Conservation (phyloP, 2,888 invertebrate genomes). For the Leucoma salicis region DNA sequence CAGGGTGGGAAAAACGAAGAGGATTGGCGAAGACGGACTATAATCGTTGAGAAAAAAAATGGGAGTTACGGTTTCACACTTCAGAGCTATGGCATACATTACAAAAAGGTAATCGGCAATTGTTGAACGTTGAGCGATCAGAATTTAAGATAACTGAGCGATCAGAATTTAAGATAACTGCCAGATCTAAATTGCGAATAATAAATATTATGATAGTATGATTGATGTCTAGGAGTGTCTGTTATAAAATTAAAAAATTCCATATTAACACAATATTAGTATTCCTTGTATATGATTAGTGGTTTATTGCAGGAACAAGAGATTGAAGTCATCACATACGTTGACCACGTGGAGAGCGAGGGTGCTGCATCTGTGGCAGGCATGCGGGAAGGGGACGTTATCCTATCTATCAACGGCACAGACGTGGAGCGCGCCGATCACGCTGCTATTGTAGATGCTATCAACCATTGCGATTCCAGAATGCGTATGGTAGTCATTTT, state of each 20-base stretch:
- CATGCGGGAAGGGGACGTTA: slow-evolving; percentile 98
- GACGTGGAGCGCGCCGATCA: slow-evolving; percentile 98
- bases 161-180: too few relatives aligned
- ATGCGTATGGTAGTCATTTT: slow-evolving; percentile 98
- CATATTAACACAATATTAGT: not conserved
- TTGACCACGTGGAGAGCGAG: slow-evolving; percentile 96
- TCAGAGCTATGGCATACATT: slow-evolving; percentile 98
- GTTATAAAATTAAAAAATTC: too few relatives aligned
- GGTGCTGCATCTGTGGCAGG: slow-evolving; percentile 96
- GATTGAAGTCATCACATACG: slow-evolving; percentile 98
- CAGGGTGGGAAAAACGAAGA: slow-evolving; percentile 82
- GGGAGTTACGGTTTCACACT: slow-evolving; percentile 97
- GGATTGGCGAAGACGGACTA: slow-evolving; percentile 93
- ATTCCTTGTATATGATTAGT: not conserved
- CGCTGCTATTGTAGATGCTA: slow-evolving; percentile 94
- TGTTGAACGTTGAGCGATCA: not conserved
- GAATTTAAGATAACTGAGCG: not conserved
- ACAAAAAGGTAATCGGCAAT: slow-evolving; percentile 84
- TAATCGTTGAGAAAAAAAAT: slow-evolving; percentile 95
- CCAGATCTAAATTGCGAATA: too few relatives aligned
- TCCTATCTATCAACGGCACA: slow-evolving; percentile 96
- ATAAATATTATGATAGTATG: too few relatives aligned
- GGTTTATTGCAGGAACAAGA: slow-evolving; percentile 87
- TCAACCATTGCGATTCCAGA: slow-evolving; percentile 92
- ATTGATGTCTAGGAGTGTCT: too few relatives aligned